These are phyloP conservation scores for Julus scandinavius DNA, from an alignment of 2,888 invertebrate species.

Conservation along the genomic window DNA sequence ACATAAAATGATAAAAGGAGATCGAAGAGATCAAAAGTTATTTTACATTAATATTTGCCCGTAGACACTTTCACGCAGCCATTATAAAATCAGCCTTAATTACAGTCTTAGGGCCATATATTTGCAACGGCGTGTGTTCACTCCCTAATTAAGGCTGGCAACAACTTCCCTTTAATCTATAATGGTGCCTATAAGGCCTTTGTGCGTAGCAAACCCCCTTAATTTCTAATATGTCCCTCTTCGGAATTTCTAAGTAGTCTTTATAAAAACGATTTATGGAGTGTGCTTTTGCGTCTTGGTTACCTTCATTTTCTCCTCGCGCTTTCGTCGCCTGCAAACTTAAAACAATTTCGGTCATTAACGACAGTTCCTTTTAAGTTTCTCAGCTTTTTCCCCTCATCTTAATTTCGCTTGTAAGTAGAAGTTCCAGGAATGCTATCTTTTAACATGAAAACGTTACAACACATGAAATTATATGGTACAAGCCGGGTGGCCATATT, in stretches of 20 bases:
- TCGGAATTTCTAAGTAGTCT: slow-evolving; percentile 42
- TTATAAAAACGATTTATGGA: slow-evolving; percentile 39
- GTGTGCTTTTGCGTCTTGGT: slow-evolving; percentile 3
- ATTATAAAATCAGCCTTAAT: slow-evolving; percentile 42
- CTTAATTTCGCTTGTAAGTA: too few species aligned
- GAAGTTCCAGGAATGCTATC: too few species aligned
- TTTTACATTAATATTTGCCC: slow-evolving; percentile 42
- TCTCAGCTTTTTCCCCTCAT: too few species aligned
- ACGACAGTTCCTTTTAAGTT: neutral
- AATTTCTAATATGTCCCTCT: slow-evolving; percentile 36
- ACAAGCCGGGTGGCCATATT: too few species aligned
- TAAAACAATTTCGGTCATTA: slow-evolving; percentile 16
- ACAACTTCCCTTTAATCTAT: slow-evolving; percentile 42
- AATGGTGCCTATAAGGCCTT: neutral
- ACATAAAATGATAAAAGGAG: slow-evolving; percentile 42
- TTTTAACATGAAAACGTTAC: too few species aligned
- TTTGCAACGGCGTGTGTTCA: slow-evolving; percentile 16
- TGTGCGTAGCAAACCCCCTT: neutral
- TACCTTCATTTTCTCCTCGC: neutral
- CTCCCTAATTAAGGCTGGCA: slow-evolving; percentile 39
- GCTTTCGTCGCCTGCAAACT: neutral
- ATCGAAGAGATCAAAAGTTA: slow-evolving; percentile 42
- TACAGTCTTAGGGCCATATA: slow-evolving; percentile 42
- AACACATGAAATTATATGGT: too few species aligned
- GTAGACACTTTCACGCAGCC: slow-evolving; percentile 42